Percentiles rank a stretch among this genome's conserved stretches.
phyloP scores from a whole-genome alignment of 2,888 invertebrate species.

The Drosophila buzzatii region DNA sequence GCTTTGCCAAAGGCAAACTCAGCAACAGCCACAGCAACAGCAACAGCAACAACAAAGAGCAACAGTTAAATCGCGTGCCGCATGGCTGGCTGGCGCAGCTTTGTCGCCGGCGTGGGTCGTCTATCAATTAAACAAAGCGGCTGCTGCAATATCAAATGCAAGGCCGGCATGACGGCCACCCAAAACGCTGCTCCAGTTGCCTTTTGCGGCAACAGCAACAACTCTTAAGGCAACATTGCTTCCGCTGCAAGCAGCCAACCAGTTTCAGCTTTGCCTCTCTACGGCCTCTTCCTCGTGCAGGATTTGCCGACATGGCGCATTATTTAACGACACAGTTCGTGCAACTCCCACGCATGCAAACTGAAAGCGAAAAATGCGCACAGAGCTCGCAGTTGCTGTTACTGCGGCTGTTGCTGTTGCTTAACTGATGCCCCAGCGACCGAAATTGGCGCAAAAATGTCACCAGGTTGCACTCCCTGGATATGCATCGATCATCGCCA shows the following conservation, averaged over 20 bases:
- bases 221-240: slow-evolving; percentile 43
- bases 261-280: slow-evolving; percentile 44
- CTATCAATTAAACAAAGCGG: slow-evolving; percentile 77
- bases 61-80: slow-evolving; percentile 74
- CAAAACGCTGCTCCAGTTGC: slow-evolving; percentile 76
- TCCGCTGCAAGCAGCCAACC: slow-evolving; percentile 52
- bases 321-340: slow-evolving; percentile 82
- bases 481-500: slow-evolving; percentile 73
- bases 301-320: slow-evolving; percentile 73
- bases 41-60: slow-evolving; percentile 39
- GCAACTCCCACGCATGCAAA: slow-evolving; percentile 82
- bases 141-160: slow-evolving; percentile 77
- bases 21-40: slow-evolving; percentile 15
- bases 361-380: slow-evolving; percentile 78
- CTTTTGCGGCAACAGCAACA: slow-evolving; percentile 57
- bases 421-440: slow-evolving; percentile 80
- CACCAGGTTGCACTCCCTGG: slow-evolving; percentile 66
- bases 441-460: slow-evolving; percentile 79
- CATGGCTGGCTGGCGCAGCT: slow-evolving; percentile 52
- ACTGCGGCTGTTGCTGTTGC: slow-evolving; percentile 30
- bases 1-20: slow-evolving; percentile 56
- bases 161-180: slow-evolving; percentile 75
- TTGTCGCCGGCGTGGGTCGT: slow-evolving; percentile 71
- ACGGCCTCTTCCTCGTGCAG: slow-evolving; percentile 59
- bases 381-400: slow-evolving; percentile 40